Percentiles rank a stretch among this genome's conserved stretches.
Evolutionary conservation across 2,888 invertebrate genomes (phyloP).

Genomic region (Acronicta psi): DNA sequence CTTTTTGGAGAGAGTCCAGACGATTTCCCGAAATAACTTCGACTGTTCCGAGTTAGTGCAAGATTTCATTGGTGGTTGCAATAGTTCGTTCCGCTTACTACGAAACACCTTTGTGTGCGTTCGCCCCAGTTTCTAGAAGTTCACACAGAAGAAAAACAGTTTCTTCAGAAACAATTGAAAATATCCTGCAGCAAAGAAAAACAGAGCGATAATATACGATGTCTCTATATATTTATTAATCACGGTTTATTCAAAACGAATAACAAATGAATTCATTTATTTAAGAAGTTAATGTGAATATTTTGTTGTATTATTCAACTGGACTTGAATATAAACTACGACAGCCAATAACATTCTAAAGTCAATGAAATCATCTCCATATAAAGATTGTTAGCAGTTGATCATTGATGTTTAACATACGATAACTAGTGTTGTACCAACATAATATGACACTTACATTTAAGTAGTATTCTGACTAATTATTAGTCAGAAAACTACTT

Average conservation of each 20-base stretch:
- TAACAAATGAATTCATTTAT: not conserved
- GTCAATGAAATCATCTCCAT: constrained; percentile 48
- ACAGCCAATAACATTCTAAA: constrained; percentile 9
- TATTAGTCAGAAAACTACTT: no score
- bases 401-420: constrained; percentile 47
- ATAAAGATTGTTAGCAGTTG: constrained; percentile 37
- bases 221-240: not conserved
- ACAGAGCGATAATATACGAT: not conserved
- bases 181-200: constrained; percentile 10
- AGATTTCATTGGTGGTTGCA: constrained; percentile 76
- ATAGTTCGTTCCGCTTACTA: constrained; percentile 70
- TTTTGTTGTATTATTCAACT: not conserved
- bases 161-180: constrained; percentile 31
- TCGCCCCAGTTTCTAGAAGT: constrained; percentile 52
- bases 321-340: not conserved
- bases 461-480: not conserved
- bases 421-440: constrained; percentile 4
- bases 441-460: not conserved
- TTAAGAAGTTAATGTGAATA: not conserved
- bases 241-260: not conserved
- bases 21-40: constrained; percentile 84
- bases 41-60: constrained; percentile 76
- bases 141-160: constrained; percentile 31
- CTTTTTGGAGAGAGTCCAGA: constrained; percentile 86
- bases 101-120: constrained; percentile 50